Percentiles rank a stretch among this genome's conserved stretches.
Evolutionary conservation across 2,888 invertebrate genomes (phyloP).

Genomic region (Punctoribates punctum): DNA sequence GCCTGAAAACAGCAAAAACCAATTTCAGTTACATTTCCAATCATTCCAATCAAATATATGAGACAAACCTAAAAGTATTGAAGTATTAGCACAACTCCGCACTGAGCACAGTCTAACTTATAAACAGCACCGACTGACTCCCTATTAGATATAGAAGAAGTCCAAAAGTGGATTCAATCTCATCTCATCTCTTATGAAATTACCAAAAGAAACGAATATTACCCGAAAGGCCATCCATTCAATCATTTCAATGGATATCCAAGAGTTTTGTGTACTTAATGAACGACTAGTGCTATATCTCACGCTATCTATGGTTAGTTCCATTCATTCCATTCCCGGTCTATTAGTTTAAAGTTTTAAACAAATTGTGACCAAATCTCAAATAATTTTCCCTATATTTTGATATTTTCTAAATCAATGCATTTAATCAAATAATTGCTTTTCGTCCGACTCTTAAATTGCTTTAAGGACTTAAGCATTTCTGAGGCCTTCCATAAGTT

Average conservation of each 20-base stretch:
- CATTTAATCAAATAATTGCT: no score
- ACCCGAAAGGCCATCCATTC: neutral
- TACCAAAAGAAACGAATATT: slow-evolving; percentile 4
- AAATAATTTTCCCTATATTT: neutral
- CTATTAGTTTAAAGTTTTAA: slow-evolving; percentile 6
- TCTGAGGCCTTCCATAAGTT: no score
- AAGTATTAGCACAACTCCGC: neutral
- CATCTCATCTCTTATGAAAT: slow-evolving; percentile 7
- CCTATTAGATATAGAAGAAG: slow-evolving; percentile 26
- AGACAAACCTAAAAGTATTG: neutral
- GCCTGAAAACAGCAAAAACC: slow-evolving; percentile 34
- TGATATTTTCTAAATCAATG: neutral
- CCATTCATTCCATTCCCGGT: neutral
- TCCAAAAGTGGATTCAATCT: slow-evolving; percentile 3
- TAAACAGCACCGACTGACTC: neutral
- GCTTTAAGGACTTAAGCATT: no score
- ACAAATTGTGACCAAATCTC: neutral
- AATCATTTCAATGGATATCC: neutral
- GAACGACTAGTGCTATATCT: neutral
- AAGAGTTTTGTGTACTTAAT: neutral
- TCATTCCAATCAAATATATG: slow-evolving; percentile 20
- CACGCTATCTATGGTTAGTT: slow-evolving; percentile 22
- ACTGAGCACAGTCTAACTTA: no score
- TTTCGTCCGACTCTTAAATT: no score
- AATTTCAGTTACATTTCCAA: slow-evolving; percentile 30